Evolutionary conservation across 2,797 vertebrate species (phyloP).

Genomic region (Anguilla marmorata): DNA sequence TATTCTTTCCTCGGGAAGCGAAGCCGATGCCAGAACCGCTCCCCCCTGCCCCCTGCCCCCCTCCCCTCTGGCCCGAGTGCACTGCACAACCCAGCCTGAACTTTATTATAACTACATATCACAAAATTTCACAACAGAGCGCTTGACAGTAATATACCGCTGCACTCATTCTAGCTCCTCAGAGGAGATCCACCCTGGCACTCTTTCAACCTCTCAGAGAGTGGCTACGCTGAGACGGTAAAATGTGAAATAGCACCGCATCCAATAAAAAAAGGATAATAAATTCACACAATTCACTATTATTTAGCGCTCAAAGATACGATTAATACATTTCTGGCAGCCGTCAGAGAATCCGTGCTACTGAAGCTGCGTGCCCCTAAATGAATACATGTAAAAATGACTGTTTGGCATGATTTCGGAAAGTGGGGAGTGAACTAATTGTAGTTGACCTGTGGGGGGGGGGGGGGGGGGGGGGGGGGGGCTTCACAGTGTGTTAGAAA

Average conservation of each 20-base stretch:
- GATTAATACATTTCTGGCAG: neutral
- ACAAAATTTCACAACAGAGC: slow-evolving; percentile 11
- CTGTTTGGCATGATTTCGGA: neutral
- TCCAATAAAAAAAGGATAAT: neutral
- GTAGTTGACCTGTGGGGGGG: neutral
- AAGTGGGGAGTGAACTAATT: neutral
- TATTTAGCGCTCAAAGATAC: neutral
- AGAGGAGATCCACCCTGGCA: neutral
- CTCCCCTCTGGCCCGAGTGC: slow-evolving; percentile 4
- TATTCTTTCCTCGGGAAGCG: slow-evolving; percentile 32
- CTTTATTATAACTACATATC: slow-evolving; percentile 10
- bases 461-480: slow-evolving; percentile 16
- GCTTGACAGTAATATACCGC: neutral
- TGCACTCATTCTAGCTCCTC: neutral
- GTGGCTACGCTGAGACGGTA: neutral
- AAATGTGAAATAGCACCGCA: neutral
- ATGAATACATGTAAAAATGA: neutral
- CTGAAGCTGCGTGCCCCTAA: neutral
- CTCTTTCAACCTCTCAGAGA: neutral
- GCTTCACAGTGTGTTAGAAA: neutral
- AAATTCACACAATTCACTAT: neutral
- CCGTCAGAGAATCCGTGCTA: neutral
- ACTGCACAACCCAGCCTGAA: slow-evolving; percentile 16
- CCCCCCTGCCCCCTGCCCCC: neutral
- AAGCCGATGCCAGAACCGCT: slow-evolving; percentile 22